phyloP scores from a whole-genome alignment of 1,140 invertebrate genomes.

The Drosophila pallidifrons region DNA sequence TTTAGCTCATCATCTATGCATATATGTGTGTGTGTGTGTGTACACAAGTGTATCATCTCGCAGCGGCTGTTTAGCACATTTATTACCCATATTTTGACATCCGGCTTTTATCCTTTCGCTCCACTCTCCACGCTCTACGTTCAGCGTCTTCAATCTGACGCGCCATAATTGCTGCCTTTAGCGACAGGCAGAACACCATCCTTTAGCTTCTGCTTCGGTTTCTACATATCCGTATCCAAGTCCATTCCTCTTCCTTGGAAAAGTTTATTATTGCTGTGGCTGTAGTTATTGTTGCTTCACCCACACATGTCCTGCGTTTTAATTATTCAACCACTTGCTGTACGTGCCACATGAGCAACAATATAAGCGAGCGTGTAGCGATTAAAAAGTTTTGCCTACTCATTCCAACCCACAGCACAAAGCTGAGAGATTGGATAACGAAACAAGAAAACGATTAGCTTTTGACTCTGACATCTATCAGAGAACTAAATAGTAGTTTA shows the following conservation, averaged over 20 bases:
- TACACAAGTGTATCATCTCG: conserved; percentile 70
- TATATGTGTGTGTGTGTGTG: conserved; percentile 15
- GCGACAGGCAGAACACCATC: conserved; percentile 20
- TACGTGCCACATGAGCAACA: conserved; percentile 11
- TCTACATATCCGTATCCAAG: not conserved
- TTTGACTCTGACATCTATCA: not conserved
- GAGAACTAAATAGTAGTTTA: not conserved
- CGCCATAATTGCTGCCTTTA: conserved; percentile 66
- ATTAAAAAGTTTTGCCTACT: conserved; percentile 24
- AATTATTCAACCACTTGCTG: conserved; percentile 39
- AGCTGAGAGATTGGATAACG: not conserved
- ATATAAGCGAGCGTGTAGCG: conserved; percentile 19
- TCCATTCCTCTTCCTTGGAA: conserved; percentile 2
- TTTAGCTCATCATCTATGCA: conserved; percentile 68
- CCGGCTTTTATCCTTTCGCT: conserved; percentile 80
- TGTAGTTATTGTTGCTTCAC: conserved; percentile 23
- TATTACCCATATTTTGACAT: conserved; percentile 78
- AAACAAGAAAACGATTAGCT: not conserved
- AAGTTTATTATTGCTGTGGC: conserved; percentile 44
- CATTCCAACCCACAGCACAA: not conserved
- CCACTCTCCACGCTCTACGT: conserved; percentile 28
- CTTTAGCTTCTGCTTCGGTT: not conserved
- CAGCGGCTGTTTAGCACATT: conserved; percentile 63
- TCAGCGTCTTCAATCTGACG: conserved; percentile 31
- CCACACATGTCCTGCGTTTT: conserved; percentile 37